These are phyloP conservation scores for Sorex maritimensis DNA, from an alignment of 2,797 vertebrate genomes.

Conservation along the genomic window DNA sequence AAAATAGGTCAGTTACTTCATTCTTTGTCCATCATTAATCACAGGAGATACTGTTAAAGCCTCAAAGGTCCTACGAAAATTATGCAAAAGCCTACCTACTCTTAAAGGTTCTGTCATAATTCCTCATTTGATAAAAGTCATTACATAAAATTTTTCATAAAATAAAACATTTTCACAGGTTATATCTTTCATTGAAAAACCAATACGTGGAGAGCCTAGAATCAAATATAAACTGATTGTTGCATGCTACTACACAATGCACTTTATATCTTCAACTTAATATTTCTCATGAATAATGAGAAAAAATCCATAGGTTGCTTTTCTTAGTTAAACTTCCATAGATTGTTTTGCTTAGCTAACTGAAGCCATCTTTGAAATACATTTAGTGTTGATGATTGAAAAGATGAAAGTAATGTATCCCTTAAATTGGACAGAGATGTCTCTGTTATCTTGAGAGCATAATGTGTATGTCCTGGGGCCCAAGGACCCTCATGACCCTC, in stretches of 20 bases:
- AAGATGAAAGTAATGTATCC: neutral
- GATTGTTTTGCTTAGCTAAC: neutral
- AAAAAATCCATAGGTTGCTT: neutral
- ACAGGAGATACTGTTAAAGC: neutral
- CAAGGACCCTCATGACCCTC: neutral
- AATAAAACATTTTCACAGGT: neutral
- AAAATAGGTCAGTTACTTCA: constrained; percentile 72
- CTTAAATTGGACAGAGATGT: neutral
- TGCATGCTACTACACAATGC: neutral
- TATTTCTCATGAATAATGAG: constrained; percentile 21
- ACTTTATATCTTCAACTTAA: neutral
- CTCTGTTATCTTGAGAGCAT: no score
- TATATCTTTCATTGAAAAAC: neutral
- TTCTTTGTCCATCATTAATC: constrained; percentile 41
- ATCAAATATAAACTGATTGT: neutral
- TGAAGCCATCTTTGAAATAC: neutral
- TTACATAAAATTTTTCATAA: constrained; percentile 11
- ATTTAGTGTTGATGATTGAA: constrained; percentile 39
- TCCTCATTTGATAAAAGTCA: constrained; percentile 20
- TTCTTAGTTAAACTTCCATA: neutral
- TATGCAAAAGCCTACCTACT: neutral
- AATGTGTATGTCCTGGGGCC: no score
- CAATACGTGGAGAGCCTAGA: neutral
- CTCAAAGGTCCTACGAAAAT: neutral
- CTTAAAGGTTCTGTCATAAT: neutral